Conservation (phyloP, 2,113 vertebrate genomes). For the Sphyrna mokarran region DNA sequence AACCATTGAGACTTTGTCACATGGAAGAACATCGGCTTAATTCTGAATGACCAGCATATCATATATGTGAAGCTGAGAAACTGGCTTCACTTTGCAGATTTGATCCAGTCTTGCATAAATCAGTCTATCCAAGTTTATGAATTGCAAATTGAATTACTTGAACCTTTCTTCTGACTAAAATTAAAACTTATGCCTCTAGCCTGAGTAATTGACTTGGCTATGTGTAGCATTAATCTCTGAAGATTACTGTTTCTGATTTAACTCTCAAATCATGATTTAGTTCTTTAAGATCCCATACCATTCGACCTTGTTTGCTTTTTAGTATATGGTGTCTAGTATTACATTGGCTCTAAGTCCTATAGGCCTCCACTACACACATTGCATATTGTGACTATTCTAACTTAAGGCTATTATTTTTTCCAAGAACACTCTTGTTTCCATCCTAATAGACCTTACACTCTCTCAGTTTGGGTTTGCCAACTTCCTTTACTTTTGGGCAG, state of each 20-base stretch:
- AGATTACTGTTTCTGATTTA: background rate
- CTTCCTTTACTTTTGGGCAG: background rate
- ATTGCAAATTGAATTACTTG: background rate
- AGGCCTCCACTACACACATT: background rate
- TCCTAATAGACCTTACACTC: background rate
- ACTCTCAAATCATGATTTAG: background rate
- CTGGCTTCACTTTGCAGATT: background rate
- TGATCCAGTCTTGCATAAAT: background rate
- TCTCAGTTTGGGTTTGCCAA: background rate
- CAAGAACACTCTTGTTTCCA: background rate
- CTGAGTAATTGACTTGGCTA: background rate
- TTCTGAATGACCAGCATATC: background rate
- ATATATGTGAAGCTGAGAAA: background rate
- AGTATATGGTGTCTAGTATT: background rate
- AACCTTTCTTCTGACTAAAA: background rate
- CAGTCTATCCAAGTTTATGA: background rate
- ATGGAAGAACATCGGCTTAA: background rate
- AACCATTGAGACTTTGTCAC: background rate
- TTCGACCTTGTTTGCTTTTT: background rate
- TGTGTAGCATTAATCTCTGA: background rate
- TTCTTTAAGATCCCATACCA: background rate
- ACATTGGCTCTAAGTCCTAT: background rate
- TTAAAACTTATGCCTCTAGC: background rate
- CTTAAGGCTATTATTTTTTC: background rate
- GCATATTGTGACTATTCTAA: background rate